Conservation (phyloP, 2,888 invertebrate genomes). For the Biston betularia region DNA sequence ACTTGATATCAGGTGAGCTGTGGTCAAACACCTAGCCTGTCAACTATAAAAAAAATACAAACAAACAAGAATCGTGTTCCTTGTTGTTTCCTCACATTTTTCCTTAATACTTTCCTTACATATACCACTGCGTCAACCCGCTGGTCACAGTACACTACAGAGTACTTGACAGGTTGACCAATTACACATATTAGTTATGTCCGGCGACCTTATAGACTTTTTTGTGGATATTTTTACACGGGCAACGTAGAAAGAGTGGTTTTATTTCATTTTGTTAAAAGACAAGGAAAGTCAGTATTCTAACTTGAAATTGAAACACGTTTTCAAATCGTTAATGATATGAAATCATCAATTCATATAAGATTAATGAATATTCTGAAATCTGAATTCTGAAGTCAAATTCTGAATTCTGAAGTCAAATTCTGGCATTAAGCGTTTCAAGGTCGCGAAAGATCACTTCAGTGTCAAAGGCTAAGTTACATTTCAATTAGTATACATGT, state of each 20-base stretch:
- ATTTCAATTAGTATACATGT: too few relatives aligned
- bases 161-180: slow-evolving; percentile 66
- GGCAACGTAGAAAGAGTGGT: slow-evolving; percentile 4
- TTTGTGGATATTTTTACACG: slow-evolving; percentile 3
- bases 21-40: too few relatives aligned
- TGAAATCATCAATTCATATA: too few relatives aligned
- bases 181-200: slow-evolving; percentile 46
- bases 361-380: too few relatives aligned
- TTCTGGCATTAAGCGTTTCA: too few relatives aligned
- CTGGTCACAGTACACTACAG: slow-evolving; percentile 30
- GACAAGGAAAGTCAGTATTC: not conserved
- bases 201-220: slow-evolving; percentile 1
- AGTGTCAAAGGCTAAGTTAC: too few relatives aligned
- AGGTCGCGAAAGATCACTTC: too few relatives aligned
- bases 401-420: too few relatives aligned
- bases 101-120: not conserved
- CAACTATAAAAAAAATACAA: too few relatives aligned
- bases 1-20: too few relatives aligned
- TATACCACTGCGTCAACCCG: slow-evolving; percentile 13
- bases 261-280: not conserved
- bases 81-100: not conserved
- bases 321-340: not conserved
- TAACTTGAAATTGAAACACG: not conserved
- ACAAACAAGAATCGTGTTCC: not conserved
- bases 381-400: too few relatives aligned